Base-by-base conservation (phyloP, 1,140 invertebrate genomes). In the Drosophila melanica region DNA sequence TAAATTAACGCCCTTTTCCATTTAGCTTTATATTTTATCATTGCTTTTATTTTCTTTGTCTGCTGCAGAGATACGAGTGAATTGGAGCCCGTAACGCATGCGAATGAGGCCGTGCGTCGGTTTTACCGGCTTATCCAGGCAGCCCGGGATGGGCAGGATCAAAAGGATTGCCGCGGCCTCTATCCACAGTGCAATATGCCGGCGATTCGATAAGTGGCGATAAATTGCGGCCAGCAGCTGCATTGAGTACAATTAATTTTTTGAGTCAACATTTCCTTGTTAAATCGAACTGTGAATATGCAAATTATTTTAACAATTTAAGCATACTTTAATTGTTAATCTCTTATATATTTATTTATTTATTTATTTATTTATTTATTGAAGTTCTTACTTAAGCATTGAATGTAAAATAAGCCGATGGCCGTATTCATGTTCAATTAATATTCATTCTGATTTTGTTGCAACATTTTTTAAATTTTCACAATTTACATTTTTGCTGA, bases 91-190 rank as follows among this genome's bases (percentile, higher is more conserved):
- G 94, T 94, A 23, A 93, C 93, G 12, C 92, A 92, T 18, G 79
- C 84, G 72, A 96, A 95, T 92, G 93, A 93, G 73, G 95, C 95
- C 63, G 96, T 96, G 45, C 92, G 96, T 18, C 93, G 95, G 39
- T 97, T 97, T 91, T 95, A 96, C 92, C 94, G 94, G 81, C 97
- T 97, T 79, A 94, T 97, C 7, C 94, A 95, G 85, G 96, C 96
- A 0, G 96, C 96, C 2, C 94, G 96, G 80, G 94, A 96, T 86
- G 96, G 96, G 3, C 96, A 97, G 92, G 95, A 97, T 67, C 93
- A 95, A 74, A 95, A 95, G 69, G 95, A 97, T 85, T 97, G 96
- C 81, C 72, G 94, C 0, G 84, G 92, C 79, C 81, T 94, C 1
- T 97, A 97, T 90, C 94, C 95, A 3, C 90, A 94, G 48, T 97